Base-by-base conservation (phyloP, 2,888 invertebrate genomes). In the Microplitis deprimator region DNA sequence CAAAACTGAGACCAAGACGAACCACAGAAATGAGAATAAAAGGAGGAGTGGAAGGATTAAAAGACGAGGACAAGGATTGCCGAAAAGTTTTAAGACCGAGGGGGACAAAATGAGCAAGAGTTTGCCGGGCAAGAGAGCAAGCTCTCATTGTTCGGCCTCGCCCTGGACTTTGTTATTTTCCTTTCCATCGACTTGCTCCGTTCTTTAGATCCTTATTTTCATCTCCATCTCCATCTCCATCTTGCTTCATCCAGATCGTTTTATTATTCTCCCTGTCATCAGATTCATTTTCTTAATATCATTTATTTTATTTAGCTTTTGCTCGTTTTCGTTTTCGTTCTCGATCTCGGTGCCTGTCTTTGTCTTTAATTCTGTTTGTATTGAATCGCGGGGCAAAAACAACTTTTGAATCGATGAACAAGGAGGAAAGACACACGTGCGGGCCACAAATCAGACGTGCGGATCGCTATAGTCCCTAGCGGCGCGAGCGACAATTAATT, bases 401-500 rank as follows among this genome's bases (percentile, higher is more conserved):
- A 68, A 68, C 39, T 39, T 40, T 40, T 59, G 39, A 40, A 39
- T 39, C 65, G 64, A 68, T 73, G 78, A 73, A 77, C 29, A 74
- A 75, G 60, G 73, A 77, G 70, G 73, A 75, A 72, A 75, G 79
- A 82, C 84, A 86, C 85, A 85, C 85, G 85, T 85, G 86, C 84
- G 85, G 82, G 82, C 82, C 87, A 87, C 87, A 87, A 87, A 87
- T 87, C 87, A 85, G 85, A 80, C 81, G 83, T 79, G 78, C 82
- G 77, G 80, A 82, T 83, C 83, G 82, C 65, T 75, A 78, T 71
- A 79, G 83, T 77, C 70, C 60, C 68, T 84, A 84, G 84, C 86
- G 83, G 86, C 85, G 87, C 87, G 85, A 87, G 87, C 87, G 87
- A 86, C 86, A 87, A 87, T 87, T 87, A 87, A 87, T 87, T 87